Percentiles rank a stretch among this genome's conserved stretches.
Evolutionary conservation across 2,888 invertebrate species (phyloP).

Genomic region (Lobophora halterata): DNA sequence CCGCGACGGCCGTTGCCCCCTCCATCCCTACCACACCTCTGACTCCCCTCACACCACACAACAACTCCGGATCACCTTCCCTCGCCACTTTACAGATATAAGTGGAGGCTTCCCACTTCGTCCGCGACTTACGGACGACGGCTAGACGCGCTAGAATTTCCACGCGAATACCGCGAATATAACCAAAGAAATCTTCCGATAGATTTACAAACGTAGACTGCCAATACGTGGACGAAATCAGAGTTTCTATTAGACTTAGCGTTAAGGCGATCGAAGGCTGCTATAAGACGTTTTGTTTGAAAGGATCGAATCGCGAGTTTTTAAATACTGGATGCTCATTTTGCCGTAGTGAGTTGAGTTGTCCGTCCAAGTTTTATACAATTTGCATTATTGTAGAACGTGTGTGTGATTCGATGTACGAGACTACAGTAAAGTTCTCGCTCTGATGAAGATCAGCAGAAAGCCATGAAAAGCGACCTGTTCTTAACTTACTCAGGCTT

Average conservation of each 20-base stretch:
- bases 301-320: conserved; percentile 45
- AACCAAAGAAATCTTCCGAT: conserved; percentile 65
- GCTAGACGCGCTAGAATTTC: conserved; percentile 44
- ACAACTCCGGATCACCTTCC: conserved; percentile 48
- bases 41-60: conserved; percentile 62
- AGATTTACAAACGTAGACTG: conserved; percentile 48
- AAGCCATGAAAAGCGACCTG: too few relatives aligned
- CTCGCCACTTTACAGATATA: conserved; percentile 66
- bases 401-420: conserved; percentile 39
- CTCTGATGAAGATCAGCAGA: too few relatives aligned
- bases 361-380: conserved; percentile 78
- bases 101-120: conserved; percentile 25
- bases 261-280: conserved; percentile 60
- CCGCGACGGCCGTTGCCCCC: conserved; percentile 58
- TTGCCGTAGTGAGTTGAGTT: conserved; percentile 78
- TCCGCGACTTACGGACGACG: conserved; percentile 28
- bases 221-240: conserved; percentile 49
- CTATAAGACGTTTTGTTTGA: conserved; percentile 52
- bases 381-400: conserved; percentile 53
- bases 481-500: too few relatives aligned
- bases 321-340: conserved; percentile 73
- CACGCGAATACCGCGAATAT: conserved; percentile 34
- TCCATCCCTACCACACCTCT: conserved; percentile 57
- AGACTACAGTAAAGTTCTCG: conserved; percentile 31
- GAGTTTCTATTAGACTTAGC: conserved; percentile 65